Conservation (phyloP, 2,113 vertebrate genomes). For the Labrus mixtus region DNA sequence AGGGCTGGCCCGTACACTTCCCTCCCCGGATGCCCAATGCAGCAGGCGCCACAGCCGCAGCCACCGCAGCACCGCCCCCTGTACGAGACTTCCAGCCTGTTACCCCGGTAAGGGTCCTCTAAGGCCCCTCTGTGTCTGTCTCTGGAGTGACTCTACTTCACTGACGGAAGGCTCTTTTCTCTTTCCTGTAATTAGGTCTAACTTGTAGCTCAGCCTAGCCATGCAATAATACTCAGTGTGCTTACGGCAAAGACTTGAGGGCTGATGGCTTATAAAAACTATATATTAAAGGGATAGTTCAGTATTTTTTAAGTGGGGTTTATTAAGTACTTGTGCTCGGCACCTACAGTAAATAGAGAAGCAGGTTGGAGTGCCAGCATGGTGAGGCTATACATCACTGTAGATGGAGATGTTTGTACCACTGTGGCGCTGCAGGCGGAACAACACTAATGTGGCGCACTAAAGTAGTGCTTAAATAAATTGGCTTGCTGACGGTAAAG, state of each 20-base stretch:
- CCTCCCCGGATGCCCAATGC: slow-evolving; percentile 86
- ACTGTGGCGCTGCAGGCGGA: no score
- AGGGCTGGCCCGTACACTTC: slow-evolving; percentile 94
- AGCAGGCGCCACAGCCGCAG: slow-evolving; percentile 71
- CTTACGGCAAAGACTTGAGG: slow-evolving; percentile 27
- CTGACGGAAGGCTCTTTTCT: slow-evolving; percentile 63
- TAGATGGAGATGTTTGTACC: no score
- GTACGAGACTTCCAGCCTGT: slow-evolving; percentile 88
- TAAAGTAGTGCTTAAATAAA: no score
- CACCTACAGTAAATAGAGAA: no score
- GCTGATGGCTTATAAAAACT: slow-evolving; percentile 9
- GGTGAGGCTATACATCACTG: no score
- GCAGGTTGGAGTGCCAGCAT: no score
- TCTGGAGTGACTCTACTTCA: slow-evolving; percentile 61
- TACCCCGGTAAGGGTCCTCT: slow-evolving; percentile 79
- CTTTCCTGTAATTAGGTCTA: slow-evolving; percentile 27
- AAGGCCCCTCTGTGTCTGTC: slow-evolving; percentile 56
- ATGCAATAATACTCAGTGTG: slow-evolving; percentile 20
- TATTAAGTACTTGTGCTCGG: no score
- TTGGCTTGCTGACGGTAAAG: not conserved
- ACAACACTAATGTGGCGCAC: no score
- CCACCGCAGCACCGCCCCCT: slow-evolving; percentile 77
- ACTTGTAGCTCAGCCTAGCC: slow-evolving; percentile 9
- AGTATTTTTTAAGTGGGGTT: no score
- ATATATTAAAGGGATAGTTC: not conserved